Evolutionary conservation across 2,888 invertebrate genomes (phyloP), one percentile per base, ranked within the genome.

Genomic region (Callyntrura guangdongensis): DNA sequence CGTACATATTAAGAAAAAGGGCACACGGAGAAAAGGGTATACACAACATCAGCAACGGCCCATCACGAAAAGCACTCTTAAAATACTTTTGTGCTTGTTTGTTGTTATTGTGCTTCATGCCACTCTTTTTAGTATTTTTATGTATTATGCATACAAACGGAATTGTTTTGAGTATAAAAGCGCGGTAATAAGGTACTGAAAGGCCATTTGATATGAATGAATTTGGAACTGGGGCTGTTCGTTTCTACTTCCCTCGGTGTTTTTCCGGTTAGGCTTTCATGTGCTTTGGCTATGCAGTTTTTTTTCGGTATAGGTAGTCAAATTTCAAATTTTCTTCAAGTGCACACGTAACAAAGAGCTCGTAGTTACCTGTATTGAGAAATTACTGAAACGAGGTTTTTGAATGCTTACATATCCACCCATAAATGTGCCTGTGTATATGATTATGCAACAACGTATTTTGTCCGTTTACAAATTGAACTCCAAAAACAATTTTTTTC

Each of bases 61-160:
- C n/a, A 74, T 49, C 17, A 74, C 5, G 74, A 47, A 17, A 49
- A 74, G 45, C 8, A 74, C 74, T 20, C 45, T 47, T 74, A 47
- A 47, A 74, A 74, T 49, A 74, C 45, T 49, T 74, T 74, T 17
- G 14, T 74, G 22, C 20, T 74, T 74, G 61, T 22, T 61, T 6
- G 17, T 61, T n/a, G 61, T 53, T 53, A 53, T 69, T 9, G 74
- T n/a, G 17, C 20, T 49, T 74, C 74, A 74, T 49, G 74, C 17
- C 36, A 36, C 36, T 74, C 17, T 74, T 47, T 74, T 74, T 74
- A 74, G 12, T 74, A 20, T 49, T 45, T n/a, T 45, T 49, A 74
- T 74, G 45, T 74, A 74, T 74, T 74, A 36, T 47, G 74, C 74
- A 47, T 74, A 47, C 74, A 17, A n/a, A 9, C n/a, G n/a, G 45